Evolutionary conservation across 2,888 invertebrate species (phyloP), one percentile per base, ranked within the genome.

Genomic region (Eledona agricola): DNA sequence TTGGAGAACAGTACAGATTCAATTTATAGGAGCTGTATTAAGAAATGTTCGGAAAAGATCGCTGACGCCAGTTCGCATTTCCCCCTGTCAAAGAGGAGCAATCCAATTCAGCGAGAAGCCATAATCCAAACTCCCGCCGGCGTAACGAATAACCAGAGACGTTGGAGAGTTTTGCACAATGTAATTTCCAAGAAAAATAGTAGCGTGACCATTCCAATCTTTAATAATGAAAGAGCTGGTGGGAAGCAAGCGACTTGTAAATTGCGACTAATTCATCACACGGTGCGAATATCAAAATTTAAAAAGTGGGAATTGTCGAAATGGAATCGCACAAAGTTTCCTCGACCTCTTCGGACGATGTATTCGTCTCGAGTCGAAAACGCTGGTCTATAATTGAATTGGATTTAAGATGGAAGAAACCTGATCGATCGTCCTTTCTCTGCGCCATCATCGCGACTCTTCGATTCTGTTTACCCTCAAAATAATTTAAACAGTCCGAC

Each of bases 91-190:
- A 55, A 57, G 59, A 51, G 56, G 54, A 53, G 57, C 62, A 62
- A 64, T 62, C 59, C 62, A 62, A 64, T 64, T 60, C 64, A 52
- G 42, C 51, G 60, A 59, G 57, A 60, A 59, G 62, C 59, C 54
- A 60, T 62, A 64, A 51, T 45, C 51, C 43, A 23, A 28, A 26
- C 43, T 45, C 49, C 49, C 40, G 49, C 49, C 31, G 49, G 31
- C 40, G 38, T 38, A 49, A 38, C 49, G 37, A 29, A 49, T 49
- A 37, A 28, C 31, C 35, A 35, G 37, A 15, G 35, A 34, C 46
- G 19, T 26, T 35, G 17, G 26, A 37, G 46, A 31, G 40, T 40
- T 50, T 50, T 32, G 37, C 38, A 29, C 17, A 6, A 13, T 40
- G 49, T 40, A 40, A 40, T 50, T 47, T 47, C 13, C 23, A 43